Evolutionary conservation across 2,113 vertebrate genomes (phyloP), one percentile per base, ranked within the genome.

Genomic region (Xiphias gladius): DNA sequence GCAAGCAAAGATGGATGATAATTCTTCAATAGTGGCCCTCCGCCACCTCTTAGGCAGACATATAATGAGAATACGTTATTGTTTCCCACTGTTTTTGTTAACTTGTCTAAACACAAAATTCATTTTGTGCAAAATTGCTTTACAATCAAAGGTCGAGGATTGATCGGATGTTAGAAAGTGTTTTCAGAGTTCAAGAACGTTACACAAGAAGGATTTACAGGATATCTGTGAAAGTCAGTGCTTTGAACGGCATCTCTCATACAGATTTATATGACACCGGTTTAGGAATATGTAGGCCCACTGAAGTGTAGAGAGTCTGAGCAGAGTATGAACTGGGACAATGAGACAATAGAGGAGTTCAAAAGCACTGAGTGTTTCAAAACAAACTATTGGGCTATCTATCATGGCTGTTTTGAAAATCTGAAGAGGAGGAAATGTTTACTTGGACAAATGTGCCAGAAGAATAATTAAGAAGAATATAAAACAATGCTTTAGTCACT

Each of bases 1-100:
- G 85, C 80, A 82, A 92, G 73, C 70, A 88, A 84, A 92, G 91
- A 93, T 91, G 85, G 84, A 92, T 88, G 90, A 92, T 88, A 86
- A 90, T 82, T 86, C 80, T 88, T 92, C 89, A 91, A 91, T 90
- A 68, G 88, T 89, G 90, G 92, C 92, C 32, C 83, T 73, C 19
- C 0, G 92, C 90, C 92, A 94, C 87, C 61, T 91, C 66, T 86
- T 22, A 76, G 83, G 81, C 73, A 72, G 48, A 73, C 78, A 79
- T 76, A 87, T 84, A 86, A 90, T 85, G 76, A 85, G 57, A 89
- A 82, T 83, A 58, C 62, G 80, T 88, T 77, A 86, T 89, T 78
- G 86, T 88, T 94, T 91, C 85, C 85, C 43, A 22, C 3, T 75
- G 71, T 85, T 90, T 91, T 91, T 86, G 86, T 91, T 41, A 63